Base-by-base conservation (phyloP, 2,797 vertebrate genomes). In the Schizopygopsis malacanthus region DNA sequence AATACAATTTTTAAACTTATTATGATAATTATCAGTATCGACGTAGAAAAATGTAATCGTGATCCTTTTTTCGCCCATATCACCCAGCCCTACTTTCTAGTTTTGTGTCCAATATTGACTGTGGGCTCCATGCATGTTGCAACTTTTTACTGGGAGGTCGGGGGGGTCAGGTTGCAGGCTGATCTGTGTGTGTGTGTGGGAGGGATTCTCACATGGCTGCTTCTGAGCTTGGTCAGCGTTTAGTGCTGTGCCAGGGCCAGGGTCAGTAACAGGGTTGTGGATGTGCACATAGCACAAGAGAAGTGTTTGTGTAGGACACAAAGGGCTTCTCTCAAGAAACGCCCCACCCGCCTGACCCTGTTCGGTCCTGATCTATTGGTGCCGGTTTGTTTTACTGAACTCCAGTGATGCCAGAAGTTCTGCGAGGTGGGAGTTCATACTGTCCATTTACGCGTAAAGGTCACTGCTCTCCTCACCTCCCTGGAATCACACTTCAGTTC, bases 271-370 rank as follows among this genome's bases (percentile, higher is more conserved):
- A 87, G 54, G 77, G 75, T 52, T 85, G 33, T 84, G 85, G 79
- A 59, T 82, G 76, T 87, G 83, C 76, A 71, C 76, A 77, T n/a
- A 89, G 88, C 90, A 94, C 90, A 93, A 93, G 91, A 85, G 59
- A 87, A 67, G 61, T 89, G 89, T 91, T 92, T 95, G 92, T 94
- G 73, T 47, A 82, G 56, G 67, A 90, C 86, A 93, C 93, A 94
- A 94, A 94, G 90, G 88, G 72, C 70, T 63, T 72, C 89, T 92
- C 91, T 92, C 82, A 90, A 75, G 79, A 86, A 54, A 72, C 82
- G 80, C 85, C 85, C 82, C 61, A 82, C 47, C 45, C 70, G n/a
- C 72, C 70, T 11, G 37, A 61, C 83, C 52, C 88, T 73, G 72
- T 65, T 70, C 9, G 33, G 72, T 86, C 80, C 80, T 85, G 81